Conservation (phyloP, 2,888 invertebrate genomes). For the Ellobium chinense region DNA sequence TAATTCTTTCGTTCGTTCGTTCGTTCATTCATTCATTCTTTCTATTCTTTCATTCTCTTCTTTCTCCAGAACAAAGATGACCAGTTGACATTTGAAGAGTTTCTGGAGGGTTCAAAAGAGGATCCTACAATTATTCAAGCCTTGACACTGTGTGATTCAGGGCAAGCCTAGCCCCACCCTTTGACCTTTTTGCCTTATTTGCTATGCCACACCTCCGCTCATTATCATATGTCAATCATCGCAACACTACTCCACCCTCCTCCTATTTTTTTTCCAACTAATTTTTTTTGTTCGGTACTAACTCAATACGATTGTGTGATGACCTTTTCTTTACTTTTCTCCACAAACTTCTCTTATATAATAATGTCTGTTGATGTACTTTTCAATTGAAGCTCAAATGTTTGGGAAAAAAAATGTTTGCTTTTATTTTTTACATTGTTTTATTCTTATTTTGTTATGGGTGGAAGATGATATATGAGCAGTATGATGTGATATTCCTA, state of each 20-base stretch:
- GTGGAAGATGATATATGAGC: background rate
- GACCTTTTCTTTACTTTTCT: background rate
- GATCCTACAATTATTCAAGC: conserved; percentile 99
- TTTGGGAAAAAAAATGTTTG: background rate
- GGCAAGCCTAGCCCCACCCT: conserved; percentile 49
- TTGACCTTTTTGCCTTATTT: conserved; percentile 26
- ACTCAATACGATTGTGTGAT: background rate
- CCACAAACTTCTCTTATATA: background rate
- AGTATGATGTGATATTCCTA: background rate
- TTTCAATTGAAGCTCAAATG: background rate
- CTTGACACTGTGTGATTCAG: conserved; percentile 82
- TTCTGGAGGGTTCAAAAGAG: conserved; percentile 98
- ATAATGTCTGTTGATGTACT: background rate
- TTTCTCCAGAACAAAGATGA: conserved; percentile 91
- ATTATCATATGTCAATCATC: background rate
- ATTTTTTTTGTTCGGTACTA: background rate
- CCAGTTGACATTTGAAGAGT: conserved; percentile 95
- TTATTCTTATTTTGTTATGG: background rate
- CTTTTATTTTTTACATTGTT: background rate
- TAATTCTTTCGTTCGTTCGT: background rate
- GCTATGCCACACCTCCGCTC: background rate
- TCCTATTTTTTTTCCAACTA: background rate
- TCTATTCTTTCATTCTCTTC: conserved; percentile 19
- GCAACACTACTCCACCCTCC: background rate
- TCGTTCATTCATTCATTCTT: background rate